These are phyloP conservation scores for Cricetomys ansorgei DNA, from an alignment of 2,113 vertebrate species.

Conservation along the genomic window DNA sequence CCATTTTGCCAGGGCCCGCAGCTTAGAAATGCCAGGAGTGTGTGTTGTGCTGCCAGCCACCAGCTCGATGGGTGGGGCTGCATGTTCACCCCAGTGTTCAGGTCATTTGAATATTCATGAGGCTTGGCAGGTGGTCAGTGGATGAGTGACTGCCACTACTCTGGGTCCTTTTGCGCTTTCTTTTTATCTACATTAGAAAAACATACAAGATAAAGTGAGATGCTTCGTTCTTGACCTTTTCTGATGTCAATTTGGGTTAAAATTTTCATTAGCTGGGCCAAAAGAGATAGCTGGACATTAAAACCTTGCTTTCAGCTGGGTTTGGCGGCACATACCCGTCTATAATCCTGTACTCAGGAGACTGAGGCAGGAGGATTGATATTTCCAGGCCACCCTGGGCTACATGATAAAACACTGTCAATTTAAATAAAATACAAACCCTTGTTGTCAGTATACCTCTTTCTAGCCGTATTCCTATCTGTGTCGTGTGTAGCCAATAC, in stretches of 20 bases:
- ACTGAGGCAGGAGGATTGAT: background rate
- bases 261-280: background rate
- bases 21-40: background rate
- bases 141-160: background rate
- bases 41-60: background rate
- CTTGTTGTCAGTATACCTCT: background rate
- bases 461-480: background rate
- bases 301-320: background rate
- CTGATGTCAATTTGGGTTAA: background rate
- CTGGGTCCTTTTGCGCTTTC: background rate
- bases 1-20: conserved; percentile 18
- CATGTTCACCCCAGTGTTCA: background rate
- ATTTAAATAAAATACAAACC: no score
- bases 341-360: background rate
- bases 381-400: background rate
- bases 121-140: conserved; percentile 52
- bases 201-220: background rate
- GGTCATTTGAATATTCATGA: conserved; percentile 68
- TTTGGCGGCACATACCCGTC: background rate
- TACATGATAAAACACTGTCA: background rate
- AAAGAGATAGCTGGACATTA: background rate
- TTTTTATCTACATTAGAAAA: background rate
- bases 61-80: background rate
- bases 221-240: conserved; percentile 33
- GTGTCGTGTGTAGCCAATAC: background rate